A percentile compares a stretch with the other conserved stretches of the same genome.
These are phyloP conservation scores for Phthorimaea operculella DNA, from an alignment of 1,140 invertebrate species.

Conservation along the genomic window DNA sequence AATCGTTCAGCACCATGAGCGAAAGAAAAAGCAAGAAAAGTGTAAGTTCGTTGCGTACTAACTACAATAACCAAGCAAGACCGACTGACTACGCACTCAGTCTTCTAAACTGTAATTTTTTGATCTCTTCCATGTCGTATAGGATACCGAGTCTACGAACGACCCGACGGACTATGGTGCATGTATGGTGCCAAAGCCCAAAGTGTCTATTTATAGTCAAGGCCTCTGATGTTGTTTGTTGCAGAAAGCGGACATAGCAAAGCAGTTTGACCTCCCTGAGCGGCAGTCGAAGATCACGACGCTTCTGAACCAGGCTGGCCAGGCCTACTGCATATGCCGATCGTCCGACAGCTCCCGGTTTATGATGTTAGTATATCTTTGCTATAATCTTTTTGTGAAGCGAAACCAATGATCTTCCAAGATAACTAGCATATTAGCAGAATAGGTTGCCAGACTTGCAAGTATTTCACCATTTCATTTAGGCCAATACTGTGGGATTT, in stretches of 20 bases:
- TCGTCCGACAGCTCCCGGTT: constrained; percentile 92
- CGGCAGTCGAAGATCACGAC: constrained; percentile 92
- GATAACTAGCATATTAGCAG: no score
- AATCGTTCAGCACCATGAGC: constrained; percentile 27
- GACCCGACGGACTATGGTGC: no score
- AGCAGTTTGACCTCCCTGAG: constrained; percentile 89
- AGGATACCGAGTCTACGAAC: no score
- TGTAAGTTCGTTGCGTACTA: constrained; percentile 29
- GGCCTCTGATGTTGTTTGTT: constrained; percentile 2
- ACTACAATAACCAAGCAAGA: no score
- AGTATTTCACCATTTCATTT: no score
- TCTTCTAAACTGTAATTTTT: no score
- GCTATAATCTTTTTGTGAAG: constrained; percentile 8
- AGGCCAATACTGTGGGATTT: no score
- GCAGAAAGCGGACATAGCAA: constrained; percentile 90
- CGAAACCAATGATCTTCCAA: no score
- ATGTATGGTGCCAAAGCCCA: no score
- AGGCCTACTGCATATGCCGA: constrained; percentile 94
- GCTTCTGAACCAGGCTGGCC: constrained; percentile 86
- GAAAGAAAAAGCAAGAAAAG: constrained; percentile 55
- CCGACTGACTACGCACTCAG: no score
- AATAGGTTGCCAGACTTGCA: background rate
- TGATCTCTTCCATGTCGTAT: no score
- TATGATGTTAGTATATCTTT: constrained; percentile 91
- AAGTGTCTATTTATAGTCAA: no score